Percentiles rank a stretch among this genome's conserved stretches.
These are phyloP conservation scores for Vidua chalybeata DNA, from an alignment of 2,113 vertebrate species.

Conservation along the genomic window DNA sequence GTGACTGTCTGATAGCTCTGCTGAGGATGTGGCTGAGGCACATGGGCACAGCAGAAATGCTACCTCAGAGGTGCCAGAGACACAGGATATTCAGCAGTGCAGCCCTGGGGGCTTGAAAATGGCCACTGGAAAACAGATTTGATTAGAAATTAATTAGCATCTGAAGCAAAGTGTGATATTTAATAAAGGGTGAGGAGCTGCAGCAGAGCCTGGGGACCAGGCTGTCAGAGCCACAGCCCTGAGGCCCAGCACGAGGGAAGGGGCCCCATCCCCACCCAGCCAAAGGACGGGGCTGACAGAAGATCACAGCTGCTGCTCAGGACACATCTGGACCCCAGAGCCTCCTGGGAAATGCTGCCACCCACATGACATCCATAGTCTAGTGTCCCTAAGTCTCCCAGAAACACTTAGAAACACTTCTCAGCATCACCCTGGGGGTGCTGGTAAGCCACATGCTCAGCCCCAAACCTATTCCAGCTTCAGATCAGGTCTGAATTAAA, in stretches of 20 bases:
- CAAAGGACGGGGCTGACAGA: neutral
- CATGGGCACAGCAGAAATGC: neutral
- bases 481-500: neutral
- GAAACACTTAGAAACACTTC: neutral
- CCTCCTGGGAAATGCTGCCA: neutral
- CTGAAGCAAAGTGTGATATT: neutral
- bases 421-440: neutral
- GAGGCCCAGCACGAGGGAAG: fast-evolving
- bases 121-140: neutral
- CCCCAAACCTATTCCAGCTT: neutral
- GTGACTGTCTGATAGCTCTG: neutral
- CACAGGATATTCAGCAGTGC: neutral
- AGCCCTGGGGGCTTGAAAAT: neutral
- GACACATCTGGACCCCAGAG: neutral
- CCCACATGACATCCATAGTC: neutral
- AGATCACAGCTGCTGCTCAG: neutral
- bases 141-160: neutral
- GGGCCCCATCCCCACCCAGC: neutral
- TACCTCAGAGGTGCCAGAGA: neutral
- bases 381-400: neutral
- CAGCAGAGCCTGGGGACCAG: neutral
- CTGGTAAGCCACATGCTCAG: neutral
- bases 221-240: neutral
- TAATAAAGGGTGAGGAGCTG: neutral
- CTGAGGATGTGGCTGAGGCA: neutral